These are phyloP conservation scores for Anthoptus insignis DNA, from an alignment of 2,888 invertebrate species.

Conservation along the genomic window DNA sequence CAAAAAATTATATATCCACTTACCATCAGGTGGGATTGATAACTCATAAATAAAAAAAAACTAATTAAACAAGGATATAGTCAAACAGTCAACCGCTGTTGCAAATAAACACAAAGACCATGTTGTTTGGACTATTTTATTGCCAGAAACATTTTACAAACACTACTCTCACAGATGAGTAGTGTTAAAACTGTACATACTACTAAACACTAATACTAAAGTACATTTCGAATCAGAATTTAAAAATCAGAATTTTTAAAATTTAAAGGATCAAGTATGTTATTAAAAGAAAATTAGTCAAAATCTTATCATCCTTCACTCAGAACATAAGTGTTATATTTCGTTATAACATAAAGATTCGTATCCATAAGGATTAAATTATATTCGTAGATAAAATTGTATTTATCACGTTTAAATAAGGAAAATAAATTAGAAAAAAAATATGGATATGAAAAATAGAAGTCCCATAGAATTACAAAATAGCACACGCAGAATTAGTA, in stretches of 20 bases:
- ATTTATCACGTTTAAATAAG: constrained; percentile 77
- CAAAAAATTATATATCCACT: too few relatives aligned
- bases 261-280: constrained; percentile 56
- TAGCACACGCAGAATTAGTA: constrained; percentile 78
- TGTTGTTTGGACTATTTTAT: constrained; percentile 83
- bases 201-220: constrained; percentile 78
- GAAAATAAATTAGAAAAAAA: constrained; percentile 82
- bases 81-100: too few relatives aligned
- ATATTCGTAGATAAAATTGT: constrained; percentile 83
- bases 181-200: constrained; percentile 80
- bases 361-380: constrained; percentile 71
- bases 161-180: constrained; percentile 71
- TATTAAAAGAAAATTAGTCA: constrained; percentile 71
- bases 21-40: too few relatives aligned
- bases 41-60: too few relatives aligned
- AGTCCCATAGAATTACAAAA: constrained; percentile 77
- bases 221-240: constrained; percentile 73
- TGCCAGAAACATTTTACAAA: constrained; percentile 85
- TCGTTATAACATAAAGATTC: constrained; percentile 74
- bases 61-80: too few relatives aligned
- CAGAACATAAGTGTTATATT: constrained; percentile 71
- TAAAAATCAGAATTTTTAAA: too few relatives aligned
- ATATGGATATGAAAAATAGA: constrained; percentile 74
- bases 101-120: constrained; percentile 55
- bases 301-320: constrained; percentile 67